A percentile compares a stretch with the other conserved stretches of the same genome.
phyloP scores from a whole-genome alignment of 30 jellyfish, hydroid and myxozoan species.

The Cassiopea andromeda region DNA sequence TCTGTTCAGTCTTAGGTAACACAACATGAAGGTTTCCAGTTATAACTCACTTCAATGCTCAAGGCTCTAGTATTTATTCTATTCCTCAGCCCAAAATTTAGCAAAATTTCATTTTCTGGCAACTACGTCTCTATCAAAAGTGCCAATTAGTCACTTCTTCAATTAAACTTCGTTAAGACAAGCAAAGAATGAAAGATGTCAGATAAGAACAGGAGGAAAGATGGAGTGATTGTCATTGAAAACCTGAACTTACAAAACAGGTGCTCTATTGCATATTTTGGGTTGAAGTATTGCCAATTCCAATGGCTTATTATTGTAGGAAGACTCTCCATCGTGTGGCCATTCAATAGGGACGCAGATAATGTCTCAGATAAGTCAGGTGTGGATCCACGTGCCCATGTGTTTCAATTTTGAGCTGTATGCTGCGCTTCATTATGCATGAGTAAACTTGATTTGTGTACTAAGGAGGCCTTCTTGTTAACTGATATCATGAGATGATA shows the following conservation, averaged over 20 bases:
- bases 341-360: not conserved
- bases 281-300: not conserved
- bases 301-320: not conserved
- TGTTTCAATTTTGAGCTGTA: not conserved
- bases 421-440: not conserved
- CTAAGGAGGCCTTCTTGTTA: not conserved
- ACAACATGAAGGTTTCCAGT: no score
- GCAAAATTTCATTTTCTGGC: no score
- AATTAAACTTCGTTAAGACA: no score
- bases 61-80: no score
- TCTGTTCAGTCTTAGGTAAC: no score
- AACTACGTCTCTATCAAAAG: no score
- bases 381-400: not conserved
- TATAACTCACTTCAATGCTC: no score
- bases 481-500: not conserved
- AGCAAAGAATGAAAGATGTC: no score
- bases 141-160: no score
- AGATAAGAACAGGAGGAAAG: no score
- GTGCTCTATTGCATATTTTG: not conserved
- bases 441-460: not conserved
- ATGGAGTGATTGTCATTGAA: no score
- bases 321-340: not conserved
- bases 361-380: not conserved
- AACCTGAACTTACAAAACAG: not conserved
- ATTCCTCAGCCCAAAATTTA: no score